Conservation (phyloP, 2,113 vertebrate genomes). For the Calypte anna region DNA sequence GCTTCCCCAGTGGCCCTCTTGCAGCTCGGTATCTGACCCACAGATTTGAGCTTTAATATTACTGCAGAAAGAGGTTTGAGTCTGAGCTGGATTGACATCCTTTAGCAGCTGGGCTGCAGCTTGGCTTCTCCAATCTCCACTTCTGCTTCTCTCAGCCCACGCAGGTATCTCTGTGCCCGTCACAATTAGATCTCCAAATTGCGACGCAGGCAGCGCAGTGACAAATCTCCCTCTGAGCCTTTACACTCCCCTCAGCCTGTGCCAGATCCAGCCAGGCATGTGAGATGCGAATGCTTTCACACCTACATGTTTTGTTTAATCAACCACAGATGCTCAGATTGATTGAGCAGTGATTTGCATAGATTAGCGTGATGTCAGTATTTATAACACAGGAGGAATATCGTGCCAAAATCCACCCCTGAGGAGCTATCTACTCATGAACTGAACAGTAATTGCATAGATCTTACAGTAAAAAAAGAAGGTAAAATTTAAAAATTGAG, state of each 20-base stretch:
- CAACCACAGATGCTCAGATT: constrained; percentile 67
- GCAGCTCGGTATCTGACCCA: neutral
- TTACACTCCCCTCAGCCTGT: constrained; percentile 27
- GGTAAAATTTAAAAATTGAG: neutral
- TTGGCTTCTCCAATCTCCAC: neutral
- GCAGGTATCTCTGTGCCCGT: neutral
- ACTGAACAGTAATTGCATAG: neutral
- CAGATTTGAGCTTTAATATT: rapidly evolving
- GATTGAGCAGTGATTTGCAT: constrained; percentile 62
- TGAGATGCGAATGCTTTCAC: constrained; percentile 56
- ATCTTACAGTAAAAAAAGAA: neutral
- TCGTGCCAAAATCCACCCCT: constrained; percentile 35
- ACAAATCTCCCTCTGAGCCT: constrained; percentile 12
- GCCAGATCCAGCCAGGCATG: constrained; percentile 42
- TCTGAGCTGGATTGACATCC: neutral
- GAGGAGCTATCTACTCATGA: neutral
- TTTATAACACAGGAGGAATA: constrained; percentile 31
- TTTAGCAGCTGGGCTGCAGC: constrained; percentile 1
- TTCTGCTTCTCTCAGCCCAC: neutral
- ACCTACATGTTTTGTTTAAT: constrained; percentile 66
- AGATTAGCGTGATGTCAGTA: constrained; percentile 55
- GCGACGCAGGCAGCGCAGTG: neutral
- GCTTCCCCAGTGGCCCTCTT: too few relatives aligned
- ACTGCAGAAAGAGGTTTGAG: neutral
- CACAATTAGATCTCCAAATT: neutral